Base-by-base conservation (phyloP, 2,113 vertebrate genomes). In the Muscicapa adusta region DNA sequence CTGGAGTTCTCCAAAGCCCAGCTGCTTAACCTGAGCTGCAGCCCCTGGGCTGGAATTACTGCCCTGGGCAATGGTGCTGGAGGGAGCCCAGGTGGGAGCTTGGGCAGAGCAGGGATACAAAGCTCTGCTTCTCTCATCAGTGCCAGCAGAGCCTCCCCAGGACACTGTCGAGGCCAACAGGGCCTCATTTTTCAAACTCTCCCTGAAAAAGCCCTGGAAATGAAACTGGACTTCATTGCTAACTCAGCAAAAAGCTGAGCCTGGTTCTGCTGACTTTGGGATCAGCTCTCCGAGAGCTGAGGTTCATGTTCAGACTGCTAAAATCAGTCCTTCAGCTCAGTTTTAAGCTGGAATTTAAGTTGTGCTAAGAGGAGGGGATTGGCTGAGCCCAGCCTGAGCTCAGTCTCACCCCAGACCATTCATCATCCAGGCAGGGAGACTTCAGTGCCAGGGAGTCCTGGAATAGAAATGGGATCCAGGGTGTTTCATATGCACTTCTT, bases 281-380 rank as follows among this genome's bases (percentile, higher is more conserved):
- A 9, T 57, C 9, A 3, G 50, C 19, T 61, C 9, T 20, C 22
- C 0, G 0, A 18, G 56, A 72, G 40, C 58, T 36, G 62, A 13
- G 23, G 15, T 24, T 56, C 40, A 3, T 5, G 36, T 57, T 91
- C 31, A 43, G 47, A 40, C 24, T 48, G 56, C 47, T n/a, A 7
- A 76, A 13, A 53, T 17, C 57, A 34, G 51, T 18, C 29, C 61
- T 71, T 31, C n/a, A 5, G 18, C 34, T 92, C 28, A 7, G 11
- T 20, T 78, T 86, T 53, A 33, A 60, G 40, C 62, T 43, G 56
- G 53, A 23, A 65, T 94, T 85, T 25, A 47, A 62, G 65, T 34
- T 25, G 19, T 29, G 51, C 77, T 47, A 17, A 50, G 50, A 61
- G 71, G 58, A 89, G 33, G 26, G 8, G 45, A 60, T 33, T 63